Conservation (phyloP, 2,113 vertebrate genomes). For the Oncorhynchus clarkii region DNA sequence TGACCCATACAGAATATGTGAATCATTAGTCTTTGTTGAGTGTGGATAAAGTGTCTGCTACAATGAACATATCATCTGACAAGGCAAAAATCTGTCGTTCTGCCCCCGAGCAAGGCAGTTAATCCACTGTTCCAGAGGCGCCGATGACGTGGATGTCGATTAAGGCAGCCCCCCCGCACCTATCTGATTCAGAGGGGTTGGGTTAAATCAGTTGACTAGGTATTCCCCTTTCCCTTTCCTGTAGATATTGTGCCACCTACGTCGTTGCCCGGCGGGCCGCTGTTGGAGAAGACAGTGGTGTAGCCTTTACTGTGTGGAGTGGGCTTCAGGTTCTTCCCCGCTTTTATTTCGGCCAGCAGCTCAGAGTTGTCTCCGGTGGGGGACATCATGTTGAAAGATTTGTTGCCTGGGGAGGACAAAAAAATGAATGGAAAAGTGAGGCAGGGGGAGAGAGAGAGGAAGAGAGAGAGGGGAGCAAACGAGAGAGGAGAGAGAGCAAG, state of each 20-base stretch:
- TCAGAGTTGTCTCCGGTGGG: constrained; percentile 95
- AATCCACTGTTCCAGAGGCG: too few relatives aligned
- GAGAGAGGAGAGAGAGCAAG: constrained; percentile 6
- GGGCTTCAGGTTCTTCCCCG: constrained; percentile 93
- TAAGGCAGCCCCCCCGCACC: too few relatives aligned
- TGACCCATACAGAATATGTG: too few relatives aligned
- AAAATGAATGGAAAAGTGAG: constrained; percentile 20
- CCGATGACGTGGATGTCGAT: too few relatives aligned
- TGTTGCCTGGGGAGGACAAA: constrained; percentile 80
- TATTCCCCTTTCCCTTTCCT: too few relatives aligned
- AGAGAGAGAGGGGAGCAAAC: constrained; percentile 21
- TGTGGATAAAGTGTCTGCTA: too few relatives aligned
- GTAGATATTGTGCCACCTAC: constrained; percentile 64
- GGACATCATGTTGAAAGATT: constrained; percentile 99
- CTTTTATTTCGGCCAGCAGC: constrained; percentile 97
- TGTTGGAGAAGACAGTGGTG: constrained; percentile 89
- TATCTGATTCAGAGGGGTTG: too few relatives aligned
- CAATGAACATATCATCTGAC: too few relatives aligned
- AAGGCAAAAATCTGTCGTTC: too few relatives aligned
- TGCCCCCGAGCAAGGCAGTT: too few relatives aligned
- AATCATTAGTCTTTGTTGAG: too few relatives aligned
- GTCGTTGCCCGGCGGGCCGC: constrained; percentile 74
- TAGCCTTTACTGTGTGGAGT: constrained; percentile 93
- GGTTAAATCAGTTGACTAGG: too few relatives aligned
- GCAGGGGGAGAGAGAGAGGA: background rate